Conservation (phyloP, 2,113 vertebrate species). For the Pycnonotus jocosus region DNA sequence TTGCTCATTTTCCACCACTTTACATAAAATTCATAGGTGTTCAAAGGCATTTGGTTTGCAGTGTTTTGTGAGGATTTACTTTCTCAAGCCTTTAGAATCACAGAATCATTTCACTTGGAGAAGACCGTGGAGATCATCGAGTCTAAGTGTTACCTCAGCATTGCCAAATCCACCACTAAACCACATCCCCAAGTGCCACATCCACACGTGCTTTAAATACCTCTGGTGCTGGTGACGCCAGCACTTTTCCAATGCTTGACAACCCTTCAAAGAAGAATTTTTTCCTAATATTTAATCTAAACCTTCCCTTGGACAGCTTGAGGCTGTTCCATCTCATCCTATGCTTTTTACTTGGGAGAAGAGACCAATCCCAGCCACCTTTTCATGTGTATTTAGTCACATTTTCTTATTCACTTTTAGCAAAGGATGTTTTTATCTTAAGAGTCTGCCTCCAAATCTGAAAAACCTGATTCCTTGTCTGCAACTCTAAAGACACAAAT, state of each 20-base stretch:
- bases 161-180: background rate
- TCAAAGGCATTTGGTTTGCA: background rate
- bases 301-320: background rate
- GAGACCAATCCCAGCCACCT: rapidly evolving
- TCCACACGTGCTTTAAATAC: background rate
- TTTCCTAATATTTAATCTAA: background rate
- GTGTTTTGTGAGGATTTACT: background rate
- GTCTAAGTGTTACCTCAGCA: background rate
- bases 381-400: background rate
- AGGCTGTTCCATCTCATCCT: background rate
- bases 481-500: background rate
- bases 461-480: background rate
- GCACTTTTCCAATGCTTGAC: background rate
- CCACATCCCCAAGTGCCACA: no score
- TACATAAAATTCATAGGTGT: background rate
- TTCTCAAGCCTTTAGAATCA: background rate
- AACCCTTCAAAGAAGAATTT: background rate
- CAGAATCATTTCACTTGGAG: background rate
- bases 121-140: background rate
- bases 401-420: background rate
- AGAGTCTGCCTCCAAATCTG: background rate
- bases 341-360: background rate
- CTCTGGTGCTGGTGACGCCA: background rate
- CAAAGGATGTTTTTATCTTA: background rate
- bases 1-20: background rate